Evolutionary conservation across 2,797 vertebrate species (phyloP).

Genomic region (Spinibarbus caldwelli): DNA sequence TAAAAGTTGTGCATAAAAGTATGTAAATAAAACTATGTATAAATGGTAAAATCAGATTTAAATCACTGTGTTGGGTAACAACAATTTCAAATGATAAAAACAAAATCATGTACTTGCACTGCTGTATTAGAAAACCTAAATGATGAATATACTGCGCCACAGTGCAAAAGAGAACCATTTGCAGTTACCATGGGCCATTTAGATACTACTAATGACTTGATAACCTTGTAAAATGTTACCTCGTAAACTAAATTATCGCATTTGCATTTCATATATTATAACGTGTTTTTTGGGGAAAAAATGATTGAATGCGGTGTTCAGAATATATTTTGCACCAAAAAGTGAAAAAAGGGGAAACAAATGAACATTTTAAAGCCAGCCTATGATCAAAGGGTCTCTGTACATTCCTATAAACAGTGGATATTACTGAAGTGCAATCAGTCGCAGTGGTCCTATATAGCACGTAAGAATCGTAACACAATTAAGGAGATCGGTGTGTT

Average conservation of each 20-base stretch:
- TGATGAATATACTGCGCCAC: neutral
- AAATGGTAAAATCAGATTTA: conserved; percentile 21
- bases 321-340: neutral
- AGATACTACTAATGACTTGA: neutral
- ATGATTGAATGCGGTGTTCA: neutral
- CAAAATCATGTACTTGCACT: neutral
- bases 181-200: conserved; percentile 14
- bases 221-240: conserved; percentile 15
- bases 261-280: neutral
- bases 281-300: neutral
- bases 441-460: conserved; percentile 56
- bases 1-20: conserved; percentile 20
- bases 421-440: conserved; percentile 51
- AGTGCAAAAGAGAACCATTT: conserved; percentile 1
- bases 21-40: conserved; percentile 27
- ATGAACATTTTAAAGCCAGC: neutral
- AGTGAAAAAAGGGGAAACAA: neutral
- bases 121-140: conserved; percentile 1
- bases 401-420: conserved; percentile 71
- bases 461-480: conserved; percentile 37
- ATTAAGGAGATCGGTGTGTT: conserved; percentile 22
- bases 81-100: conserved; percentile 8
- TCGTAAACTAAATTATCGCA: neutral
- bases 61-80: conserved; percentile 19
- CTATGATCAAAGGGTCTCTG: conserved; percentile 30